These are phyloP conservation scores for Dromaius novaehollandiae DNA, from an alignment of 2,113 vertebrate genomes.

Conservation along the genomic window DNA sequence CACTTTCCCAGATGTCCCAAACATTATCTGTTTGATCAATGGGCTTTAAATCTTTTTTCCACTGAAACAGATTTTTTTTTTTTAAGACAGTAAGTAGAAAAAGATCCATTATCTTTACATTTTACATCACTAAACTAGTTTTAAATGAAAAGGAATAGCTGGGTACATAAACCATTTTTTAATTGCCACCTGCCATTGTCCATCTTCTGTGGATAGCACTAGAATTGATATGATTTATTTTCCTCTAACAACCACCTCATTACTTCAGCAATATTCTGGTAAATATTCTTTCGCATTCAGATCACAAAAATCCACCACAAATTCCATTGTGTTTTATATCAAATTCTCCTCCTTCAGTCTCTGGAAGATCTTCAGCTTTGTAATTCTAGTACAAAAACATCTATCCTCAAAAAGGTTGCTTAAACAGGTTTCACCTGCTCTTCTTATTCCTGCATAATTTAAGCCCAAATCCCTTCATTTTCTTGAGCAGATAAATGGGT, in stretches of 20 bases:
- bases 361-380: background rate
- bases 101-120: background rate
- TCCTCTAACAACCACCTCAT: background rate
- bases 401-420: background rate
- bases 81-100: background rate
- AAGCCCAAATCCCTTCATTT: background rate
- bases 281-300: background rate
- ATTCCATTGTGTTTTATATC: background rate
- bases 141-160: background rate
- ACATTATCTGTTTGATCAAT: background rate
- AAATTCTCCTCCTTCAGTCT: background rate
- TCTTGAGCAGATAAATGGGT: background rate
- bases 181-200: background rate
- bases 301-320: background rate
- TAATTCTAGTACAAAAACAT: background rate
- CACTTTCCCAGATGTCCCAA: background rate
- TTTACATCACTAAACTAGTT: background rate
- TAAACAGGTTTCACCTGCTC: background rate
- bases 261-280: background rate
- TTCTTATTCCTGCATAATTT: background rate
- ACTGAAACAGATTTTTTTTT: background rate
- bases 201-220: background rate
- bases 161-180: background rate
- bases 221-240: background rate
- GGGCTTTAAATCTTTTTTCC: background rate